These are phyloP conservation scores for Rhagium mordax DNA, from an alignment of 2,888 invertebrate species.

Conservation along the genomic window DNA sequence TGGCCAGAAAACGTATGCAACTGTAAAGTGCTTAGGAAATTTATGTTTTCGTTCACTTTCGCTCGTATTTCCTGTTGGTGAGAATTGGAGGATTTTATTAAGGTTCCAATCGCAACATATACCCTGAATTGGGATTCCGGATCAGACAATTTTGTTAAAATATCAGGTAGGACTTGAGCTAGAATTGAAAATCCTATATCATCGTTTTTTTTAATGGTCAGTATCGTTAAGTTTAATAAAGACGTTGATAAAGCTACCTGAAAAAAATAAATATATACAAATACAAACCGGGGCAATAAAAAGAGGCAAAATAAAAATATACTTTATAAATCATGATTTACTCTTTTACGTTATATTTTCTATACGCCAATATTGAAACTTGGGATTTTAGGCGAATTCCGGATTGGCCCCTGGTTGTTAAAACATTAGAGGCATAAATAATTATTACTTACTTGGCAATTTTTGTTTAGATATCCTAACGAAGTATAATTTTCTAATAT, in stretches of 20 bases:
- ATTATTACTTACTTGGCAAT: slow-evolving; percentile 76
- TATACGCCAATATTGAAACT: no score
- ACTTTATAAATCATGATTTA: background rate
- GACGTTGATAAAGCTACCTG: slow-evolving; percentile 84
- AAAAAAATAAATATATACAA: slow-evolving; percentile 54
- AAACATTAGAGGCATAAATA: no score
- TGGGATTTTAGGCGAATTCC: no score
- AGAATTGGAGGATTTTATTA: slow-evolving; percentile 71
- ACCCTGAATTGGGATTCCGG: slow-evolving; percentile 84
- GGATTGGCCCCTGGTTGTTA: no score
- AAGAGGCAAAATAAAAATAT: background rate
- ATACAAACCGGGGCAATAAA: background rate
- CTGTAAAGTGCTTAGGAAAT: slow-evolving; percentile 64
- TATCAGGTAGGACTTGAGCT: slow-evolving; percentile 73
- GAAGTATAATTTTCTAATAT: slow-evolving; percentile 73
- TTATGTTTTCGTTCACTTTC: slow-evolving; percentile 63
- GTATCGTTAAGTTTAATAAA: slow-evolving; percentile 81
- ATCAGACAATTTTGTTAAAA: slow-evolving; percentile 75
- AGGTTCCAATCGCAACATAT: slow-evolving; percentile 84
- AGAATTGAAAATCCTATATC: slow-evolving; percentile 70
- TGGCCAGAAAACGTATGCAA: slow-evolving; percentile 67
- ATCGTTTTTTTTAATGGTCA: slow-evolving; percentile 74
- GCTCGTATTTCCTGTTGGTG: slow-evolving; percentile 67
- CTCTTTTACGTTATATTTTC: no score
- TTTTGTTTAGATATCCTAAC: slow-evolving; percentile 74